Base-by-base conservation (phyloP, 2,888 invertebrate species). In the Lagria hirta region DNA sequence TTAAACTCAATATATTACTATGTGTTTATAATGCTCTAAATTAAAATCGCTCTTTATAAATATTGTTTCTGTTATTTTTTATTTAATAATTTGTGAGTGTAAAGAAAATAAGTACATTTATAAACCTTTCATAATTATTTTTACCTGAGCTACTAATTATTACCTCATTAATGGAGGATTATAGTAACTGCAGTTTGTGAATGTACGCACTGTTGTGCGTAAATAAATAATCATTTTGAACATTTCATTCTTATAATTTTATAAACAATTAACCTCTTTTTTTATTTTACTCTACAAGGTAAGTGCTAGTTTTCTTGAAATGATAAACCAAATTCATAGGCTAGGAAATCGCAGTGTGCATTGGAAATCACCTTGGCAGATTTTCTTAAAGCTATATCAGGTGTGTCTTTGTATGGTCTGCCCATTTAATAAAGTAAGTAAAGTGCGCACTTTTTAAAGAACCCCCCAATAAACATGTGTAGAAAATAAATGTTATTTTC, bases 161-260 rank as follows among this genome's bases (percentile, higher is more conserved):
- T n/a, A 51, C 54, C 54, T 54, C 55, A 48, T 48, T 51, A 49
- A 51, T 52, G 54, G 59, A 61, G 60, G 55, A 54, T 58, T 58
- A 58, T 56, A 56, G 55, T 58, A 60, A 61, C 58, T 62, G 63
- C 62, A 60, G 61, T 58, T 60, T 61, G 62, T 64, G 59, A 62
- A 61, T 65, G 61, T 60, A 52, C 61, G 61, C 59, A 61, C 55
- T 50, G 33, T 37, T 33, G 44, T 43, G 46, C 51, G 55, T 59
- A 54, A 65, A 65, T 65, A 65, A 65, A 65, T 64, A 64, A 59
- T 64, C 63, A 65, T 63, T 65, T 65, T 63, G 59, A 62, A 48
- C 30, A 24, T 26, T 16, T 26, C 23, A 21, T 36, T 47, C 26
- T 29, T 15, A 17, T 28, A 34, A 18, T 21, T 5, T 13, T 35